phyloP scores from a whole-genome alignment of 2,888 invertebrate species.

The Dryobota labecula region DNA sequence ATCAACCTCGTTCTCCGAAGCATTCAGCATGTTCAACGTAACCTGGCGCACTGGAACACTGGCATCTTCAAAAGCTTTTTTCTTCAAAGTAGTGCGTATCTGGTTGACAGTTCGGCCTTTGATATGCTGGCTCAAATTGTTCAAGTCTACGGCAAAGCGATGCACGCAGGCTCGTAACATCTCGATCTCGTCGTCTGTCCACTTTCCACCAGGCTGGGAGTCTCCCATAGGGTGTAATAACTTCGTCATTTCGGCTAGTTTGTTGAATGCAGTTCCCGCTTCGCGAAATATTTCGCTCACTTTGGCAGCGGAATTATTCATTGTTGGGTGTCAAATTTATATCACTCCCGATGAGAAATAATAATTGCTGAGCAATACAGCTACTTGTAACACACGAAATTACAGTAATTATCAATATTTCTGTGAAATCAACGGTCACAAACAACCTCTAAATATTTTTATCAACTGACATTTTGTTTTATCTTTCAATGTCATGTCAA shows the following conservation, averaged over 20 bases:
- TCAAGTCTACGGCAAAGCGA: conserved; percentile 55
- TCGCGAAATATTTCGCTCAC: conserved; percentile 99
- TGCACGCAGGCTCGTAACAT: conserved; percentile 56
- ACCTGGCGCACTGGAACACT: conserved; percentile 94
- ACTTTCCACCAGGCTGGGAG: conserved; percentile 91
- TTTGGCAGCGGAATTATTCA: conserved; percentile 83
- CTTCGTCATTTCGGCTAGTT: conserved; percentile 97
- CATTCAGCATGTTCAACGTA: conserved; percentile 98
- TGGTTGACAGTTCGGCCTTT: conserved; percentile 84
- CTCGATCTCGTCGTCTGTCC: conserved; percentile 61
- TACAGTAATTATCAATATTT: conserved; percentile 8
- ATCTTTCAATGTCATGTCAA: conserved; percentile 46
- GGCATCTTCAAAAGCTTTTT: conserved; percentile 96
- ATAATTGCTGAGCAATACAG: background rate
- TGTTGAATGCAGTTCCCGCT: conserved; percentile 97
- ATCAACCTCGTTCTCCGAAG: conserved; percentile 97
- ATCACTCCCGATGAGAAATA: background rate
- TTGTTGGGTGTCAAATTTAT: conserved; percentile 3
- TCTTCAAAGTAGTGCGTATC: conserved; percentile 95
- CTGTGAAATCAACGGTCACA: background rate
- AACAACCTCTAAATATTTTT: conserved; percentile 38
- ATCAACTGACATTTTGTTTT: conserved; percentile 33
- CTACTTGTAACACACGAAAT: background rate
- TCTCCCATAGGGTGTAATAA: conserved; percentile 97
- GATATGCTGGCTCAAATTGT: conserved; percentile 51